A percentile compares a stretch with the other conserved stretches of the same genome.
These are phyloP conservation scores for Odocoileus virginianus DNA, from an alignment of 2,113 vertebrate genomes.

Conservation along the genomic window DNA sequence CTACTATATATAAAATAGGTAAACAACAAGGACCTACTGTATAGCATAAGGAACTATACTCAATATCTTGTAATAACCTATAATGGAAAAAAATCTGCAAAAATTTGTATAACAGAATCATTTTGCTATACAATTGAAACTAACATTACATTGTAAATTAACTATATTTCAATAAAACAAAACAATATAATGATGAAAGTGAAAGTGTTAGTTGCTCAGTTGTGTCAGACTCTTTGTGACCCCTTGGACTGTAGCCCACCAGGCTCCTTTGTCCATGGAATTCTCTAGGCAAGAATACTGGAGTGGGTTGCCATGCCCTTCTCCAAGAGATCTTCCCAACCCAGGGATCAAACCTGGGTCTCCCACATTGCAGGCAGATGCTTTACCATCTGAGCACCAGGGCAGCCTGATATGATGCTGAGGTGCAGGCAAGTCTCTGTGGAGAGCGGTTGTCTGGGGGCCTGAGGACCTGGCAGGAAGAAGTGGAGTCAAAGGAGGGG, in stretches of 20 bases:
- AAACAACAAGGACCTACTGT: not conserved
- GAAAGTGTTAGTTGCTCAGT: not conserved
- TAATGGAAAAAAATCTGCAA: not conserved
- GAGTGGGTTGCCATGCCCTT: not conserved
- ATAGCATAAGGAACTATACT: not conserved
- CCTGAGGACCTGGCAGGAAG: not conserved
- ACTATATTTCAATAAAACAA: not conserved
- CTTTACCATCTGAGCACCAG: not conserved
- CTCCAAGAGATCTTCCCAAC: not conserved
- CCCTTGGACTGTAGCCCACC: not conserved
- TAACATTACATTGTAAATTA: not conserved
- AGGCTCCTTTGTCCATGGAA: not conserved
- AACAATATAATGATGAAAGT: not conserved
- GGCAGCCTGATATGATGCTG: not conserved
- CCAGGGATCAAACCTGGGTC: not conserved
- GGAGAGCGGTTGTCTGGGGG: not conserved
- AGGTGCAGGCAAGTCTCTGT: not conserved
- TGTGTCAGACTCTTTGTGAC: not conserved
- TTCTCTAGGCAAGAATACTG: not conserved
- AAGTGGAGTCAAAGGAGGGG: not conserved
- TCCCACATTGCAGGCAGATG: not conserved
- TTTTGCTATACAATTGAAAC: not conserved
- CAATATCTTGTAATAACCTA: not conserved
- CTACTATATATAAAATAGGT: not conserved
- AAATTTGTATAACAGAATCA: not conserved